Conservation (phyloP, 30 jellyfish, hydroid and myxozoan genomes). For the Clytia hemisphaerica region DNA sequence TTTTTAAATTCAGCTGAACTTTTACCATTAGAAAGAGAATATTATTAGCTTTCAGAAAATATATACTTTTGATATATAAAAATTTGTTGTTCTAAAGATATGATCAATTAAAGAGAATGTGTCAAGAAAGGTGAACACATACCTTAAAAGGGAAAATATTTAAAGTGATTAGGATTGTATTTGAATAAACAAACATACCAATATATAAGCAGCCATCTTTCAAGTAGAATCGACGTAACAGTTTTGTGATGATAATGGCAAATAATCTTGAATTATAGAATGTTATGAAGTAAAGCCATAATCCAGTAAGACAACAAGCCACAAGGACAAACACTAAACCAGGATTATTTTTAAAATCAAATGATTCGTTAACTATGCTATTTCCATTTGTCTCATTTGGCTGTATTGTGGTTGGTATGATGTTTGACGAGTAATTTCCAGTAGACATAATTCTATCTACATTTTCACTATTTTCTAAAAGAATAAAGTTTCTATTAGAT, state of each 20-base stretch:
- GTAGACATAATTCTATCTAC: too few species aligned
- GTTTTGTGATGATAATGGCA: conserved; percentile 64
- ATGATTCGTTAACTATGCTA: conserved; percentile 20
- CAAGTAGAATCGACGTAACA: conserved; percentile 51
- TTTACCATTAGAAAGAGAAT: too few species aligned
- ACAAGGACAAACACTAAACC: conserved; percentile 69
- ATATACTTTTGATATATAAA: not conserved
- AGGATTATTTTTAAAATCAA: conserved; percentile 69
- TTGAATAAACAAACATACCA: too few species aligned
- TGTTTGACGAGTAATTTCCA: not conserved
- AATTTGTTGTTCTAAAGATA: too few species aligned
- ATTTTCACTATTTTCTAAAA: too few species aligned
- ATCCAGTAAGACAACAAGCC: conserved; percentile 70
- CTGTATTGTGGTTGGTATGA: not conserved
- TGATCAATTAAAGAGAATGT: too few species aligned
- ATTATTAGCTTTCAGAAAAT: not conserved
- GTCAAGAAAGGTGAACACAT: too few species aligned
- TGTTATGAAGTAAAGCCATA: conserved; percentile 75
- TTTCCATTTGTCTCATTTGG: conserved; percentile 5
- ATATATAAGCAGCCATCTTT: conserved; percentile 53
- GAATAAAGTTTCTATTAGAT: too few species aligned
- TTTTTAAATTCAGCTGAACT: too few species aligned
- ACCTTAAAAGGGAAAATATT: too few species aligned
- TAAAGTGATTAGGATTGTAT: too few species aligned
- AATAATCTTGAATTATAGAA: conserved; percentile 64